Percentiles rank a stretch among this genome's conserved stretches.
Evolutionary conservation across 2,797 vertebrate genomes (phyloP).

Genomic region (Gobionotothen gibberifrons): DNA sequence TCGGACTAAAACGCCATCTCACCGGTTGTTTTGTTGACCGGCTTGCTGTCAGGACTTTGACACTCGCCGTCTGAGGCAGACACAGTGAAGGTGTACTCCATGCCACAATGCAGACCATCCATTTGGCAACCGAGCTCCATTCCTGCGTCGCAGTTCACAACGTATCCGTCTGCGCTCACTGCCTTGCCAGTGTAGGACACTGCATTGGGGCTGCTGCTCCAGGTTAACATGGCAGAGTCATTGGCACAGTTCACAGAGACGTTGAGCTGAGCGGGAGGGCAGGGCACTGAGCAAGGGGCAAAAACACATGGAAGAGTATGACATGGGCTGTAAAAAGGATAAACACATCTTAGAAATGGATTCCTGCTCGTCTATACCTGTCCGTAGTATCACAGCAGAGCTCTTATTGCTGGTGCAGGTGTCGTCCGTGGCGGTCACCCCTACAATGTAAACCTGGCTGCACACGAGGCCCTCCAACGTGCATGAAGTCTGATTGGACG

Average conservation of each 20-base stretch:
- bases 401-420: constrained; percentile 76
- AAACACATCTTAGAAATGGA: neutral
- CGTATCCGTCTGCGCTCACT: constrained; percentile 64
- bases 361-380: constrained; percentile 62
- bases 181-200: constrained; percentile 77
- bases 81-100: constrained; percentile 78
- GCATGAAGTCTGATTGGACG: constrained; percentile 75
- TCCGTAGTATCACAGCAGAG: constrained; percentile 42
- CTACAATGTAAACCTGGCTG: constrained; percentile 77
- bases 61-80: constrained; percentile 78
- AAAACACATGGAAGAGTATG: neutral
- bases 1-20: constrained; percentile 25
- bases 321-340: neutral
- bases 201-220: constrained; percentile 76
- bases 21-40: constrained; percentile 75
- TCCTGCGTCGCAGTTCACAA: constrained; percentile 56
- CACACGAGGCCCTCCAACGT: constrained; percentile 73
- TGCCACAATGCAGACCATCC: constrained; percentile 75
- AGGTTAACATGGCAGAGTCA: constrained; percentile 69
- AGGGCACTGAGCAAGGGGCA: constrained; percentile 76
- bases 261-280: constrained; percentile 73
- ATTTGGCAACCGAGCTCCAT: constrained; percentile 62
- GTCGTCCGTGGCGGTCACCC: constrained; percentile 67
- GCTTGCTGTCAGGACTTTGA: constrained; percentile 67
- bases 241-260: constrained; percentile 68